Conservation (phyloP, 1,140 invertebrate genomes). For the Drosophila sechellia region DNA sequence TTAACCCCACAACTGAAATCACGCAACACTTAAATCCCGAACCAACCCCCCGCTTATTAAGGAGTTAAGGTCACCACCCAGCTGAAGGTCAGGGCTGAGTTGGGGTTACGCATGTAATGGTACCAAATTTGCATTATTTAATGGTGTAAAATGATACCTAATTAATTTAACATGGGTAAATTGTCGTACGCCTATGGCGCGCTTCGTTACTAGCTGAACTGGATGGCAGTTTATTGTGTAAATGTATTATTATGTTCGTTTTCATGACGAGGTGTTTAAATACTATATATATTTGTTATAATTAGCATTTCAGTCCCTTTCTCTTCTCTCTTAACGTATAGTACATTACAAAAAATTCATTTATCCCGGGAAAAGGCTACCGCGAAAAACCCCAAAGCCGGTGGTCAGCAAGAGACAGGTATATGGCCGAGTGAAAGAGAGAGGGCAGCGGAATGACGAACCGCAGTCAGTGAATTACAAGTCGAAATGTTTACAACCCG, state of each 20-base stretch:
- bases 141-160: background rate
- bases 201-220: too few species aligned
- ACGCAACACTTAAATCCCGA: slow-evolving; percentile 7
- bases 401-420: slow-evolving; percentile 17
- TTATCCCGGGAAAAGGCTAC: too few species aligned
- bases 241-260: too few species aligned
- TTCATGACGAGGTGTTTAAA: background rate
- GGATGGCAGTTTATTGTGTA: too few species aligned
- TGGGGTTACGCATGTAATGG: background rate
- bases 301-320: too few species aligned
- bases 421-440: background rate
- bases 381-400: slow-evolving; percentile 29
- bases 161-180: background rate
- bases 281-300: background rate
- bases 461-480: slow-evolving; percentile 54
- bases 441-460: background rate
- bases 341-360: too few species aligned
- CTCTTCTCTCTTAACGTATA: slow-evolving; percentile 14
- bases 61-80: slow-evolving; percentile 5
- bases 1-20: slow-evolving; percentile 13
- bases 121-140: background rate
- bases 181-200: too few species aligned
- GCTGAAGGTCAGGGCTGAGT: background rate
- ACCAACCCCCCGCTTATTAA: background rate
- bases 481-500: slow-evolving; percentile 57